Conservation (phyloP, 2,797 vertebrate genomes). For the Podargus strigoides region DNA sequence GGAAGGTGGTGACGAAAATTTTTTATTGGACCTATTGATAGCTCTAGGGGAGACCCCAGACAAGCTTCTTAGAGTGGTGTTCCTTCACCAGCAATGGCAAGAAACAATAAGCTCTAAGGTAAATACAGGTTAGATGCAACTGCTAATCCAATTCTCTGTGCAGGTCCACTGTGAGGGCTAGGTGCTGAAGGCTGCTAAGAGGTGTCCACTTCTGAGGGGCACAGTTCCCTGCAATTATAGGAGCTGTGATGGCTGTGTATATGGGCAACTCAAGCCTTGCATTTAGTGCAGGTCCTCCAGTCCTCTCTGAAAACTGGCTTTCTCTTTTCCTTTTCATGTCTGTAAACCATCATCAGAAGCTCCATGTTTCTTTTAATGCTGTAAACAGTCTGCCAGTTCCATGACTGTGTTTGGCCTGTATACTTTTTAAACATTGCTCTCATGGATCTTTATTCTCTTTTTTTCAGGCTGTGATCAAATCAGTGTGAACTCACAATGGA, state of each 20-base stretch:
- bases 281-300: not conserved
- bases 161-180: not conserved
- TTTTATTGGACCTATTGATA: not conserved
- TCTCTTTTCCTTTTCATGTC: not conserved
- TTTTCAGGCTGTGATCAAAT: not conserved
- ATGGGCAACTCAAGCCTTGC: not conserved
- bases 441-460: not conserved
- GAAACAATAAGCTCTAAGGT: not conserved
- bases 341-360: not conserved
- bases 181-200: not conserved
- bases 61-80: not conserved
- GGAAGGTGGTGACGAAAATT: not conserved
- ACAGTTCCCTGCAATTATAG: not conserved
- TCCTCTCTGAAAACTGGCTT: not conserved
- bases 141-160: not conserved
- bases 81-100: not conserved
- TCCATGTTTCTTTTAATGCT: not conserved
- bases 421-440: not conserved
- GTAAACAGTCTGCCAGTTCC: not conserved
- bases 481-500: accelerated
- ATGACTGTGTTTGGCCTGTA: not conserved
- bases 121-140: not conserved
- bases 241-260: not conserved
- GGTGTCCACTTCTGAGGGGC: not conserved
- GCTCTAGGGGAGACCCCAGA: not conserved